Conservation (phyloP, 2,113 vertebrate genomes). For the Pterophyllum scalare region DNA sequence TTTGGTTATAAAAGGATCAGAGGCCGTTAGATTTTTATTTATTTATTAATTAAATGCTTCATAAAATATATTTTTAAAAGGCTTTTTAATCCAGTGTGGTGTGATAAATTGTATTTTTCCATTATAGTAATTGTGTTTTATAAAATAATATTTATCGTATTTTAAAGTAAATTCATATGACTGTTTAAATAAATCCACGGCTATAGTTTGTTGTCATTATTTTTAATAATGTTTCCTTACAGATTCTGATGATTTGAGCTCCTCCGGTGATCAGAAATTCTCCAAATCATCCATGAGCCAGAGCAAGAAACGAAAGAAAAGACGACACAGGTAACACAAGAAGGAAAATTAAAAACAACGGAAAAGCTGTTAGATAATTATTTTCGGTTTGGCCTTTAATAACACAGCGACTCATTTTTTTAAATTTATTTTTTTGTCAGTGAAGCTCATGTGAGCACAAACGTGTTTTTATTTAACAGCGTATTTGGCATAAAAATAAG, state of each 20-base stretch:
- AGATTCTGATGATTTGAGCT: slow-evolving; percentile 95
- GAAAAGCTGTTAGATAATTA: background rate
- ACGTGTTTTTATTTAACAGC: background rate
- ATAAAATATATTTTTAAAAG: background rate
- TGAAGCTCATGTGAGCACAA: background rate
- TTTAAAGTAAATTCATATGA: background rate
- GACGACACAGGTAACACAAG: slow-evolving; percentile 90
- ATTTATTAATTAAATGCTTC: too few species aligned
- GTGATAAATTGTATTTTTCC: background rate
- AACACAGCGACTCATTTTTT: background rate
- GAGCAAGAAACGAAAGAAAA: slow-evolving; percentile 97
- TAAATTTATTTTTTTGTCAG: background rate
- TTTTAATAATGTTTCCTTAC: slow-evolving; percentile 20
- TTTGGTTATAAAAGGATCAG: background rate
- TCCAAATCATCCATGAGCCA: slow-evolving; percentile 91
- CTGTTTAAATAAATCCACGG: background rate
- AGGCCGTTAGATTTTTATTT: background rate
- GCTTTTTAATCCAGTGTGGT: background rate
- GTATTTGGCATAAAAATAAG: background rate
- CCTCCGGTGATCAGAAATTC: slow-evolving; percentile 91
- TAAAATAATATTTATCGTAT: background rate
- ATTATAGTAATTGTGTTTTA: background rate
- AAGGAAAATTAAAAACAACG: background rate
- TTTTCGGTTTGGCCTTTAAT: background rate
- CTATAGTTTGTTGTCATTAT: background rate